These are phyloP conservation scores for Ianthella basta DNA, from an alignment of 37 sponge, comb jelly and placozoan species.

Conservation along the genomic window DNA sequence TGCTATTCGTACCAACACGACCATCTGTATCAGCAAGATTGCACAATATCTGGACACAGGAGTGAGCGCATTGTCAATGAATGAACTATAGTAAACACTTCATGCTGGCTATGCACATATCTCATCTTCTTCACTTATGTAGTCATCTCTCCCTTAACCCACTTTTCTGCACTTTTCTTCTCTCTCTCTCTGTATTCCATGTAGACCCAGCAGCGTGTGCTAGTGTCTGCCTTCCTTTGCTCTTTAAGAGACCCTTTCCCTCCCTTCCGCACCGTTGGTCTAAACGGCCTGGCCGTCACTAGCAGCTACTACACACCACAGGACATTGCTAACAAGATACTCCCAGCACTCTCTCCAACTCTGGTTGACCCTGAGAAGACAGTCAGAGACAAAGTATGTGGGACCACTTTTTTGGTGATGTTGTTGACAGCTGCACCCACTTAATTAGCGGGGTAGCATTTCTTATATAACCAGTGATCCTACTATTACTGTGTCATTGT, in stretches of 20 bases:
- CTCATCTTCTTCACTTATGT: neutral
- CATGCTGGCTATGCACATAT: no score
- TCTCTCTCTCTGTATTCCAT: neutral
- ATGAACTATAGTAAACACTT: neutral
- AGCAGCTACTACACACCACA: constrained; percentile 57
- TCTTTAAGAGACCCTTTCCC: constrained; percentile 94
- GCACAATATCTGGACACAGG: constrained; percentile 64
- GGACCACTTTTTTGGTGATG: no score
- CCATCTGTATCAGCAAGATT: constrained; percentile 89
- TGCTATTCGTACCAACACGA: constrained; percentile 87
- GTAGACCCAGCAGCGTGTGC: constrained; percentile 83
- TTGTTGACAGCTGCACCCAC: no score
- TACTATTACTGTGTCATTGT: no score
- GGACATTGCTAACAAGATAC: constrained; percentile 82
- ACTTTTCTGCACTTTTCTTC: neutral
- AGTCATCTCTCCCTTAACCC: neutral
- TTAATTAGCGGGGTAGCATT: no score
- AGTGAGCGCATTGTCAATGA: constrained; percentile 26
- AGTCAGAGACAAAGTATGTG: constrained; percentile 82
- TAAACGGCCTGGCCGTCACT: constrained; percentile 73
- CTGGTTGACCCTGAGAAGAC: constrained; percentile 83
- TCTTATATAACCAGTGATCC: no score
- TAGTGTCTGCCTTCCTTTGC: constrained; percentile 85
- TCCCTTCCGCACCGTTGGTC: constrained; percentile 78
- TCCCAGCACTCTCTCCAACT: constrained; percentile 79